phyloP scores from a whole-genome alignment of 2,888 invertebrate species.

The Hirtodrosophila duncani region DNA sequence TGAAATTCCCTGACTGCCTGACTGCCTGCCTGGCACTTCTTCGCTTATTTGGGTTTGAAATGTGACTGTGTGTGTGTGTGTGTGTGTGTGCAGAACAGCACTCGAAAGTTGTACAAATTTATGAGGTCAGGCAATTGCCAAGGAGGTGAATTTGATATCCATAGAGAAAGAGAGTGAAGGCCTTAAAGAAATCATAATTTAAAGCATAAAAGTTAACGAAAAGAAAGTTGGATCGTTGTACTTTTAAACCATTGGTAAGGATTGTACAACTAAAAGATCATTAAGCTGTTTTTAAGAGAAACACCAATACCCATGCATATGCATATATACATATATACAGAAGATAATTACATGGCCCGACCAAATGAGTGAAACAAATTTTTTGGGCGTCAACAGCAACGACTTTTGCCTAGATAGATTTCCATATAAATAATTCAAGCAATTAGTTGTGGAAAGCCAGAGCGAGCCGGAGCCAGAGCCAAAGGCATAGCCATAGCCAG shows the following conservation, averaged over 20 bases:
- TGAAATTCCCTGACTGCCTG: too few species aligned
- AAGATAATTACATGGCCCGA: conserved; percentile 32
- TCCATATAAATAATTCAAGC: conserved; percentile 60
- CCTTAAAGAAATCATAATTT: conserved; percentile 11
- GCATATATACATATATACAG: too few species aligned
- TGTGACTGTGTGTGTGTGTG: conserved; percentile 1
- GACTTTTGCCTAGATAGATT: conserved; percentile 53
- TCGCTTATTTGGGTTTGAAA: neutral
- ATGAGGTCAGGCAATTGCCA: conserved; percentile 48
- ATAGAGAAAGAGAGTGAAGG: neutral
- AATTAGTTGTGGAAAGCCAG: conserved; percentile 49
- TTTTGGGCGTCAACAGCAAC: conserved; percentile 43
- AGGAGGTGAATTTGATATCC: conserved; percentile 7
- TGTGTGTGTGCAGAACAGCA: conserved; percentile 13
- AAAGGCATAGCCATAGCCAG: conserved; percentile 12
- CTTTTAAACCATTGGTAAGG: too few species aligned
- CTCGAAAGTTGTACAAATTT: conserved; percentile 34
- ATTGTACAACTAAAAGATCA: too few species aligned
- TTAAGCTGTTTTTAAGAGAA: too few species aligned
- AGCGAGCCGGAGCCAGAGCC: conserved; percentile 35
- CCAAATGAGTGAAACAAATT: conserved; percentile 19
- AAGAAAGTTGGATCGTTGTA: too few species aligned
- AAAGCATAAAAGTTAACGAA: too few species aligned
- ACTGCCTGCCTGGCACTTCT: neutral
- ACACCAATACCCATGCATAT: neutral